Evolutionary conservation across 2,113 vertebrate species (phyloP).

Genomic region (Microtus oregoni): DNA sequence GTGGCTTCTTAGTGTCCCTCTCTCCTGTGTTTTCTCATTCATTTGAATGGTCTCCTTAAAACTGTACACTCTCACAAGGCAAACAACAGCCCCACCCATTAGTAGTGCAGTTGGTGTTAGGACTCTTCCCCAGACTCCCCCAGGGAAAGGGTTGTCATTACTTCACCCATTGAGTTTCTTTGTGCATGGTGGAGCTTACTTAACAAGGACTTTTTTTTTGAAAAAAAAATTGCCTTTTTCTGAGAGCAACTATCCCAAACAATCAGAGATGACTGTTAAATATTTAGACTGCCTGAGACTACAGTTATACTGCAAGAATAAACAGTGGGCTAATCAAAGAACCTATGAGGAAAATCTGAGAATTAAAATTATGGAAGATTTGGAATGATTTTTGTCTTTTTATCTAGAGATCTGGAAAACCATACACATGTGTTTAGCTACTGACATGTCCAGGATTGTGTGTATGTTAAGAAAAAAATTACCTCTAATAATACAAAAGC

Average conservation of each 20-base stretch:
- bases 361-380: neutral
- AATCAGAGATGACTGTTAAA: neutral
- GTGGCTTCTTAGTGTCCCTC: neutral
- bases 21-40: neutral
- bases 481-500: neutral
- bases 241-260: conserved; percentile 16
- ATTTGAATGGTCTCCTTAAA: neutral
- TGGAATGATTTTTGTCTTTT: neutral
- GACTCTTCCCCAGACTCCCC: neutral
- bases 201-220: neutral
- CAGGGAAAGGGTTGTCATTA: neutral
- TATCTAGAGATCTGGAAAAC: neutral
- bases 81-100: neutral
- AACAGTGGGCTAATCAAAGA: neutral
- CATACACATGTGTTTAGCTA: neutral
- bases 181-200: neutral
- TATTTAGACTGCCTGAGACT: neutral
- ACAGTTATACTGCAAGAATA: neutral
- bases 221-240: neutral
- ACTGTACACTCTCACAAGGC: neutral
- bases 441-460: neutral
- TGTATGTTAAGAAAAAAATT: neutral
- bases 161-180: neutral
- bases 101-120: rapidly evolving
- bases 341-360: neutral